Base-by-base conservation (phyloP, 1,140 invertebrate species). In the Hycleus phaleratus region DNA sequence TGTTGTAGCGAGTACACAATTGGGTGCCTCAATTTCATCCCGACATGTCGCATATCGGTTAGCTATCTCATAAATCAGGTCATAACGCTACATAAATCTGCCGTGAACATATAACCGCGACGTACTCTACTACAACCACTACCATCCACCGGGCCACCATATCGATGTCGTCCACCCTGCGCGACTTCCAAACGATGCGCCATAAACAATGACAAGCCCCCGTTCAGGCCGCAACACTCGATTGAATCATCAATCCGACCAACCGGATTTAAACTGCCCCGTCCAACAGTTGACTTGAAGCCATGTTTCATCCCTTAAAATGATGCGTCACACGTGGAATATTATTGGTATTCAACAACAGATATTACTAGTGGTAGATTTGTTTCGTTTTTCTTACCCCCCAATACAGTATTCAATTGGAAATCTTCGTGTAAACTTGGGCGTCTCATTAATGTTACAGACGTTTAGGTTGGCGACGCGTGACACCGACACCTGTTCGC, bases 21-120 rank as follows among this genome's bases (percentile, higher is more conserved):
- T 32, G 4, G 18, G 18, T 32, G 32, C 32, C 32, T 32, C 32
- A 32, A 32, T 32, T 32, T 32, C 32, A 32, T 32, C 32, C 32
- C 32, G 32, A 38, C 51, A 58, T 56, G 50, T 46, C 58, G 45
- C 57, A 53, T 57, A 66, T 66, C 58, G 62, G 65, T 58, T 66
- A 58, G 62, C 58, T 49, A 62, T 62, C 54, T 63, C 66, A 69
- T 70, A 70, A 70, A 70, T 70, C 63, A 65, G 53, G 53, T 42
- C 54, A 68, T 61, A 67, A 70, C 68, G 66, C 64, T 55, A 68
- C 68, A 70, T 70, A 70, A 70, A 70, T 70, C 67, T 65, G 62
- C 58, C 53, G 32, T 32, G 58, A 52, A 61, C 58, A 62, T 69
- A 69, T 61, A 67, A 67, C 65, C 65, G 58, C 61, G 60, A 40